Percentiles rank a stretch among this genome's conserved stretches.
Evolutionary conservation across 2,797 vertebrate species (phyloP).

Genomic region (Parauchenoglanis ngamensis): DNA sequence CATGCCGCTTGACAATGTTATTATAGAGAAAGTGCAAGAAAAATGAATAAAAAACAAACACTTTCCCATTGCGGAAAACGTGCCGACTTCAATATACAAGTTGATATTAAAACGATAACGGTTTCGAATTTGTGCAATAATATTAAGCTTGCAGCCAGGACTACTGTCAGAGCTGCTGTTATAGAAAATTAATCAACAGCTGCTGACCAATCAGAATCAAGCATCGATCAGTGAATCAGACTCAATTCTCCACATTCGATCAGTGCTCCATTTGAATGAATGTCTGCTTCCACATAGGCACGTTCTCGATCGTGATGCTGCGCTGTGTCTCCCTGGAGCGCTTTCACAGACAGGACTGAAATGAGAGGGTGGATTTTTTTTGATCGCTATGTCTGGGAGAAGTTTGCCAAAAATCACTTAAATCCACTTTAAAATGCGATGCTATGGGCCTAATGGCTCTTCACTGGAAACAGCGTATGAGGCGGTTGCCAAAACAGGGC

Average conservation of each 20-base stretch:
- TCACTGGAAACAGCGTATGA: slow-evolving; percentile 15
- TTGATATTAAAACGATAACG: no score
- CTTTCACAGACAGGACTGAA: neutral
- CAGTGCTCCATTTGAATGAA: neutral
- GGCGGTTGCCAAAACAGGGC: slow-evolving; percentile 22
- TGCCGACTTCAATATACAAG: neutral
- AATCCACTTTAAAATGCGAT: neutral
- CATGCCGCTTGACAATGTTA: neutral
- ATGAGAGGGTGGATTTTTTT: neutral
- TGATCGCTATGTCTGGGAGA: neutral
- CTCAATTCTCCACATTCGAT: neutral
- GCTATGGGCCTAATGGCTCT: slow-evolving; percentile 2
- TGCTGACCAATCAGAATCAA: neutral
- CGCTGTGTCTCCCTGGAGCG: neutral
- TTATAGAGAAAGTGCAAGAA: neutral
- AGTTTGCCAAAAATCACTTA: slow-evolving; percentile 4
- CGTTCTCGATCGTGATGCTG: no score
- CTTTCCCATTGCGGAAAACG: neutral
- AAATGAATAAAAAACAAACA: neutral
- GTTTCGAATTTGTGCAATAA: neutral
- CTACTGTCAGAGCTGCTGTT: neutral
- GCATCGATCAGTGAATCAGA: neutral
- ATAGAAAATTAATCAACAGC: neutral
- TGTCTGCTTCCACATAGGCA: neutral
- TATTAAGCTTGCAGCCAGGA: neutral